phyloP scores from a whole-genome alignment of 2,888 invertebrate species.

The Andrena flavipes region DNA sequence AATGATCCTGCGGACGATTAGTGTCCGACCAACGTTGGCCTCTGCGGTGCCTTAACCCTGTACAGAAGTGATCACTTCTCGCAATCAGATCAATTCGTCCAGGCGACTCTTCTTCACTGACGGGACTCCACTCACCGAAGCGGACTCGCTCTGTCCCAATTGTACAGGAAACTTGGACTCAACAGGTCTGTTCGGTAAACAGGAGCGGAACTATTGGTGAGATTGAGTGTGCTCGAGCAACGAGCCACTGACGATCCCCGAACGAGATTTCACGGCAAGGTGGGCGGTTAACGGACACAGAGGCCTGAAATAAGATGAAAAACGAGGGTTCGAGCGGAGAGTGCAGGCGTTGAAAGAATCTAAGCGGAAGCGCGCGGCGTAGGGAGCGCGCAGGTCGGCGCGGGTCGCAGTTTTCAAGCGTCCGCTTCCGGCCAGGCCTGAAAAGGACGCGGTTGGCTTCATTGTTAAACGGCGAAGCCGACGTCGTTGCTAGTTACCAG shows the following conservation, averaged over 20 bases:
- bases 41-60: constrained; percentile 34
- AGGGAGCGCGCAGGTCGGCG: constrained; percentile 62
- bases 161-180: neutral
- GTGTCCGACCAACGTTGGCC: constrained; percentile 48
- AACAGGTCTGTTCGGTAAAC: neutral
- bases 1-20: constrained; percentile 75
- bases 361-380: constrained; percentile 70
- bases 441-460: constrained; percentile 80
- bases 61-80: neutral
- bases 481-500: constrained; percentile 65
- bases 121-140: neutral
- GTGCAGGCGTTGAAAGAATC: constrained; percentile 75
- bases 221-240: neutral
- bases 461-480: constrained; percentile 80
- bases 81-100: constrained; percentile 21
- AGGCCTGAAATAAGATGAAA: constrained; percentile 47
- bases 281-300: constrained; percentile 25
- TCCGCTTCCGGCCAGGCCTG: constrained; percentile 78
- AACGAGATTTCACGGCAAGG: constrained; percentile 30
- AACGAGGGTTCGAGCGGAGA: constrained; percentile 48
- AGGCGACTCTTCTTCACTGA: neutral
- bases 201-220: constrained; percentile 2
- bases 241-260: neutral
- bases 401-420: constrained; percentile 80
- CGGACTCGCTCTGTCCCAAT: neutral